Base-by-base conservation (phyloP, 2,888 invertebrate species). In the Pristionchus entomophagus region DNA sequence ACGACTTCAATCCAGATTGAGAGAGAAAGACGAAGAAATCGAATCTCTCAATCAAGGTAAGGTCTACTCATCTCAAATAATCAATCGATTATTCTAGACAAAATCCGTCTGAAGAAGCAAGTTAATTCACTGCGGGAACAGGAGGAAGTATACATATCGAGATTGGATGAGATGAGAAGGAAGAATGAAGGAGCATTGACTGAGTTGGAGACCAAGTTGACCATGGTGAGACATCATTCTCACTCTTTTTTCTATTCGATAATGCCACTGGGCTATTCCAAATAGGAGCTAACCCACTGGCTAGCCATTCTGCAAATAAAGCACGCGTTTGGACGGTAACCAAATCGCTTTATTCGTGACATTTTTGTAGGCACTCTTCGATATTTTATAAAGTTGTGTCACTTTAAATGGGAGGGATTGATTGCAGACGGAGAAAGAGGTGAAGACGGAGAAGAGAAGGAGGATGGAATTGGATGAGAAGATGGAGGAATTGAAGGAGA, bases 401-500 rank as follows among this genome's bases (percentile, higher is more conserved):
- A n/a, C n/a, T n/a, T n/a, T n/a, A n/a, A n/a, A n/a, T n/a, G n/a
- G n/a, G n/a, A 73, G 8, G n/a, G 17, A 5, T 26, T 4, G n/a
- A n/a, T 51, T 81, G 32, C 26, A 82, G 82, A n/a, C 82, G 14
- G 41, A 59, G 41, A 45, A 56, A 26, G 82, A 82, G 17, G 14
- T 82, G 38, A 38, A 82, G 41, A n/a, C 22, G 10, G 82, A 82
- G 82, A 53, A 29, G 59, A 59, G 38, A 51, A 56, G 35, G 17
- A 59, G 26, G 38, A 17, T 38, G 35, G 41, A 45, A 29, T n/a
- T 82, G 14, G 82, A 82, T 38, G 82, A 82, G 29, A 56, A 51
- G 32, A 35, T 82, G 6, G 26, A n/a, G 19, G 82, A 82, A 26
- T 59, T 82, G 82, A 82, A 26, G 35, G 82, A 82, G 35, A 82